A percentile compares a stretch with the other conserved stretches of the same genome.
Evolutionary conservation across 2,113 vertebrate species (phyloP).

Genomic region (Pipa parva): DNA sequence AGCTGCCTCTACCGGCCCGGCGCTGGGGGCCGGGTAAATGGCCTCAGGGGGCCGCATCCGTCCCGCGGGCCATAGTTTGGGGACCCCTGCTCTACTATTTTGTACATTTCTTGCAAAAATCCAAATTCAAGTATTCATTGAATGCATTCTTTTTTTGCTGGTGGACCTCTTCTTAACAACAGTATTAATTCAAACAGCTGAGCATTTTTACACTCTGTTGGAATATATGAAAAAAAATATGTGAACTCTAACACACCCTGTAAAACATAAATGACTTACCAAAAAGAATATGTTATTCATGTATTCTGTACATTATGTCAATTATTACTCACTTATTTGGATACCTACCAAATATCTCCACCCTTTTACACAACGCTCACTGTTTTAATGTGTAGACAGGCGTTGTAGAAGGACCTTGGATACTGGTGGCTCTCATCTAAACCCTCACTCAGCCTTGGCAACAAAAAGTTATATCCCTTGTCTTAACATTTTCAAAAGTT

Average conservation of each 20-base stretch:
- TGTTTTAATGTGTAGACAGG: slow-evolving; percentile 59
- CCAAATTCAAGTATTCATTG: too few species aligned
- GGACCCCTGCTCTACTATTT: slow-evolving; percentile 26
- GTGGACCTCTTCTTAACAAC: slow-evolving; percentile 58
- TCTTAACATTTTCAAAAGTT: slow-evolving; percentile 45
- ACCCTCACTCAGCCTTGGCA: slow-evolving; percentile 44
- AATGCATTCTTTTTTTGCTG: too few species aligned
- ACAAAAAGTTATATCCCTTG: slow-evolving; percentile 45
- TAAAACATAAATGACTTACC: slow-evolving; percentile 63
- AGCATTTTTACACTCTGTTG: slow-evolving; percentile 62
- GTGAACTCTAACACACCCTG: slow-evolving; percentile 63
- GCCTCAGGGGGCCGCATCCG: too few species aligned
- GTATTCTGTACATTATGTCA: slow-evolving; percentile 73
- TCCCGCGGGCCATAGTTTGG: neutral
- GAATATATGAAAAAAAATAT: slow-evolving; percentile 61
- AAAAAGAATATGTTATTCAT: slow-evolving; percentile 71
- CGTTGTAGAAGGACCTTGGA: slow-evolving; percentile 45
- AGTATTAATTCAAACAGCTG: slow-evolving; percentile 60
- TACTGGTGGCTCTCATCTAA: slow-evolving; percentile 38
- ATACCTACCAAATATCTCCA: slow-evolving; percentile 63
- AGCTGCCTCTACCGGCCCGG: too few species aligned
- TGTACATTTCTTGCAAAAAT: slow-evolving; percentile 49
- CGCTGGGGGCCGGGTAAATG: too few species aligned
- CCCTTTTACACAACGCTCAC: slow-evolving; percentile 58
- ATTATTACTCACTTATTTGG: slow-evolving; percentile 73